Conservation (phyloP, 1,140 invertebrate species). For the Pogonognathellus flavescens region DNA sequence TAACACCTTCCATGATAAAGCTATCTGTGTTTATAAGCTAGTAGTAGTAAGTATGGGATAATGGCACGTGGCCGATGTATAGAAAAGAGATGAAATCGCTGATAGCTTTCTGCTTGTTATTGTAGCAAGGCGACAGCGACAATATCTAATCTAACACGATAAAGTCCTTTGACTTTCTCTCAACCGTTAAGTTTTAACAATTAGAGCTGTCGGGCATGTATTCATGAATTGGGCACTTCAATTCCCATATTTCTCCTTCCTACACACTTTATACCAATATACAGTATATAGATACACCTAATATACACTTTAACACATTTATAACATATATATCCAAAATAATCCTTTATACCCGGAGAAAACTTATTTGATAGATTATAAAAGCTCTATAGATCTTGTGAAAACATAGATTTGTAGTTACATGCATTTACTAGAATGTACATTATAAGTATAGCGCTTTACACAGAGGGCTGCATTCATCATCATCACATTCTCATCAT, state of each 20-base stretch:
- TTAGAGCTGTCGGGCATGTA: conserved; percentile 48
- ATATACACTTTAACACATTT: no score
- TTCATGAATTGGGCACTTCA: conserved; percentile 37
- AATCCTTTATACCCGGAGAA: no score
- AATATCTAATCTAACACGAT: conserved; percentile 46
- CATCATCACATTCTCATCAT: conserved; percentile 30
- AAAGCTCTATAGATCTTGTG: no score
- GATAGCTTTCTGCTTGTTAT: conserved; percentile 30
- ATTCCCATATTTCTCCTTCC: not conserved
- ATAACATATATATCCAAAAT: no score
- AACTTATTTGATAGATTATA: no score
- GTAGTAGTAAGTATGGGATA: conserved; percentile 7
- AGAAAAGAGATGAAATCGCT: conserved; percentile 25
- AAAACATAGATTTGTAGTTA: no score
- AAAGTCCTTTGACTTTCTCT: conserved; percentile 56
- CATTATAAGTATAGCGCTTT: not conserved
- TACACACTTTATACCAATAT: not conserved
- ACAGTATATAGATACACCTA: no score
- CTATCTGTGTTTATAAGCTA: not conserved
- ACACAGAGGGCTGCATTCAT: not conserved
- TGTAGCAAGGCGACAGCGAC: conserved; percentile 19
- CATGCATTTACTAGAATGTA: no score
- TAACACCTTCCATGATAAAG: not conserved
- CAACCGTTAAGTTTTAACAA: conserved; percentile 60
- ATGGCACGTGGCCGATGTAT: conserved; percentile 11